Evolutionary conservation across 2,888 invertebrate species (phyloP), one percentile per base, ranked within the genome.

Genomic region (Pemphredon lugubris): DNA sequence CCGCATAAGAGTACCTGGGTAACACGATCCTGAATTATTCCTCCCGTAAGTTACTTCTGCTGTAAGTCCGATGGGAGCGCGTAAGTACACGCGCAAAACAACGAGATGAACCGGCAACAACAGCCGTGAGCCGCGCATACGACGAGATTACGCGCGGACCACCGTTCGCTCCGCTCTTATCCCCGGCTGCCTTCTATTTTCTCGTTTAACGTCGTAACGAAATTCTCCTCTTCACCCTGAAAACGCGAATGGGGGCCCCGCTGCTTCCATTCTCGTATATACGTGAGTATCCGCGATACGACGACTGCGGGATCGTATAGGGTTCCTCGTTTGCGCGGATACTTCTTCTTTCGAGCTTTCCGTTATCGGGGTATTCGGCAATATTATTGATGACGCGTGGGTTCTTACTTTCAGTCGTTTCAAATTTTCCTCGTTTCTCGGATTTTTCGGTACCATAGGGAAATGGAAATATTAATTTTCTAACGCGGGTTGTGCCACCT

Each of bases 21-120:
- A 82, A 82, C 67, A 65, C 70, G 82, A 82, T 78, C 65, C 71
- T 40, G 55, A 73, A 55, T 74, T 77, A 70, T 65, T 75, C 59
- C 70, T 67, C 48, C 30, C 50, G 65, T 75, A 60, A 79, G 67
- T 66, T 77, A 68, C 65, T 77, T 68, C 65, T 45, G 68, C 55
- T 69, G 68, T 66, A 68, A 75, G 77, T 67, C 59, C 50, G 42
- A 40, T 53, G 72, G 54, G 44, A 51, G 54, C n/a, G 37, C 61
- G 64, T 58, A 39, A 53, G 6, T 61, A 44, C 44, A 50, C 26
- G 18, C 44, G 40, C 34, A 55, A 55, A 34, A 45, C 23, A 45
- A 45, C 23, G 3, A 45, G 21, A 32, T n/a, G 47, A 63, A 53
- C 50, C 48, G 44, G 30, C 18, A 48, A 30, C 61, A 71, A 26